These are phyloP conservation scores for Phyllotreta striolata DNA, from an alignment of 2,888 invertebrate species.

Conservation along the genomic window DNA sequence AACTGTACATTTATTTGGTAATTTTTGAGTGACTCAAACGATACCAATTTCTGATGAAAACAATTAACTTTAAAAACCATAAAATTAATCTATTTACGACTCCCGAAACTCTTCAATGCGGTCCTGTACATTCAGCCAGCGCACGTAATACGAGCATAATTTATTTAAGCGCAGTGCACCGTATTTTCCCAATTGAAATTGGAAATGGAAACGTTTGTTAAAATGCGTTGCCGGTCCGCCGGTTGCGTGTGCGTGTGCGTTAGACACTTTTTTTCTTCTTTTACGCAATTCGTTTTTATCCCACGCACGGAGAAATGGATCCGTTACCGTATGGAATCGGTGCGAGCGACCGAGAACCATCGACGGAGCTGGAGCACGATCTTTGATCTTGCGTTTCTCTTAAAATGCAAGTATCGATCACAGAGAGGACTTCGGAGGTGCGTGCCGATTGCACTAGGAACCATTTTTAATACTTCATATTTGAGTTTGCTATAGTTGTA, in stretches of 20 bases:
- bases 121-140: no score
- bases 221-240: constrained; percentile 22
- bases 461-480: no score
- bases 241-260: constrained; percentile 16
- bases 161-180: constrained; percentile 48
- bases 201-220: constrained; percentile 42
- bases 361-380: constrained; percentile 1
- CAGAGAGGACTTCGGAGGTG: neutral
- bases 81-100: no score
- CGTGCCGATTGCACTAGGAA: no score
- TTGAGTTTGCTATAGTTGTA: no score
- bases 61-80: no score
- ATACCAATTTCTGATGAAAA: no score
- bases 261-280: constrained; percentile 21
- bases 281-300: constrained; percentile 32
- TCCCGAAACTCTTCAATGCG: no score
- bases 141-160: constrained; percentile 36
- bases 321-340: no score
- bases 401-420: constrained; percentile 27
- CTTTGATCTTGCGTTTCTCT: constrained; percentile 21
- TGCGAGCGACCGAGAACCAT: no score
- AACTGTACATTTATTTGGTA: no score
- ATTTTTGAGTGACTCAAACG: no score
- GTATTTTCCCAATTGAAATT: constrained; percentile 46
- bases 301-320: constrained; percentile 3